phyloP scores from a whole-genome alignment of 2,797 vertebrate genomes.

The Octomys mimax region DNA sequence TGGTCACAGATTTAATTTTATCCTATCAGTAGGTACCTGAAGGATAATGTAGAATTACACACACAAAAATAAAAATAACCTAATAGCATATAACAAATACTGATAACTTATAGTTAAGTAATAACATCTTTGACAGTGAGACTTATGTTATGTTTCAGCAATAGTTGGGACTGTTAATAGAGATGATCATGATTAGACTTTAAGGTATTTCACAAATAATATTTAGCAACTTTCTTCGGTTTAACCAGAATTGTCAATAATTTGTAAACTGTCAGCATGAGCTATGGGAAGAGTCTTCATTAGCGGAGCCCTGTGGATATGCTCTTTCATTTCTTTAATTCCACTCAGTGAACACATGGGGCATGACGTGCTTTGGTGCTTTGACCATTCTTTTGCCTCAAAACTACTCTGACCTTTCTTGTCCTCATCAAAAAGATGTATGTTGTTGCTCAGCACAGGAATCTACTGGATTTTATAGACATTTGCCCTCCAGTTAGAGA shows the following conservation, averaged over 20 bases:
- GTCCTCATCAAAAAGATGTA: slow-evolving; percentile 9
- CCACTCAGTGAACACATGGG: background rate
- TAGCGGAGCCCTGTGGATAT: background rate
- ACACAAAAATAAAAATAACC: background rate
- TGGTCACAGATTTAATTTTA: slow-evolving; percentile 8
- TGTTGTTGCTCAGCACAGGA: slow-evolving; percentile 12
- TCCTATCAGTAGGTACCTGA: background rate
- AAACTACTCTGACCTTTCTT: background rate
- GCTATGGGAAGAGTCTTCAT: background rate
- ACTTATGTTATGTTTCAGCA: slow-evolving; percentile 8
- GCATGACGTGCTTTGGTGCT: background rate
- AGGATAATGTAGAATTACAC: slow-evolving; percentile 3
- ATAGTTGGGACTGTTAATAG: slow-evolving; percentile 1
- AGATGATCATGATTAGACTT: background rate
- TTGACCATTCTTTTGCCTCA: background rate
- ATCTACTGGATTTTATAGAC: slow-evolving; percentile 51
- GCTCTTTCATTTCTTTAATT: slow-evolving; percentile 32
- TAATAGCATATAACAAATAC: background rate
- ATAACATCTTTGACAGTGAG: background rate
- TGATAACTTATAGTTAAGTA: background rate
- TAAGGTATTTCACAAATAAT: slow-evolving; percentile 1
- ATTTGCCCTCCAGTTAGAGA: slow-evolving; percentile 51
- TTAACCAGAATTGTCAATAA: background rate
- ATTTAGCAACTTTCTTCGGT: background rate
- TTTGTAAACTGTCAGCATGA: background rate